These are phyloP conservation scores for Galerucella pusilla DNA, from an alignment of 2,888 invertebrate species.

Conservation along the genomic window DNA sequence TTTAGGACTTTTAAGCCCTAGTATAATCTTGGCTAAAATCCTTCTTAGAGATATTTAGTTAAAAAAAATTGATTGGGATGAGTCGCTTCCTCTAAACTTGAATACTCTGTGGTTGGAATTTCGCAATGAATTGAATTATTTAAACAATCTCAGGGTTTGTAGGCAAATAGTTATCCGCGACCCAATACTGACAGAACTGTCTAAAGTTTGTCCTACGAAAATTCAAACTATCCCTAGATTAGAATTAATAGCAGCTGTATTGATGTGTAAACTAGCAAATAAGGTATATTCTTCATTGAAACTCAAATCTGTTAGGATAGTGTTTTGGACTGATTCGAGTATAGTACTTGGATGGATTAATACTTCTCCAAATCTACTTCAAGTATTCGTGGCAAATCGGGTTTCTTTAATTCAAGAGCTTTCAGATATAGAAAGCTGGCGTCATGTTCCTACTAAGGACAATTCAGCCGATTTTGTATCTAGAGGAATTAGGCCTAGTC, in stretches of 20 bases:
- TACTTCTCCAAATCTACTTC: slow-evolving; percentile 21
- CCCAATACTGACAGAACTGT: background rate
- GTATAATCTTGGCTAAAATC: too few relatives aligned
- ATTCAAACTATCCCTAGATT: slow-evolving; percentile 8
- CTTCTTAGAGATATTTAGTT: too few relatives aligned
- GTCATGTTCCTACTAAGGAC: slow-evolving; percentile 30
- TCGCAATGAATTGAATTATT: too few relatives aligned
- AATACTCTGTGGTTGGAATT: too few relatives aligned
- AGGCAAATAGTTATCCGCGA: too few relatives aligned
- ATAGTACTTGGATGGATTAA: slow-evolving; percentile 19
- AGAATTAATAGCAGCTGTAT: background rate
- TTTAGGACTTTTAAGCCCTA: too few relatives aligned
- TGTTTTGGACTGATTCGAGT: slow-evolving; percentile 6
- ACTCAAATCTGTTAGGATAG: too few relatives aligned
- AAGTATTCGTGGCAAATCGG: slow-evolving; percentile 40
- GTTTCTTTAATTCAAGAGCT: slow-evolving; percentile 32
- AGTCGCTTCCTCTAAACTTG: too few relatives aligned
- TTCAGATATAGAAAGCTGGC: slow-evolving; percentile 28
- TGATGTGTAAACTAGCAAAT: too few relatives aligned
- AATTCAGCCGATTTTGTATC: slow-evolving; percentile 31
- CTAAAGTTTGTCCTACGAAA: slow-evolving; percentile 4
- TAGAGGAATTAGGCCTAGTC: slow-evolving; percentile 25
- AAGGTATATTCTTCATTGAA: too few relatives aligned
- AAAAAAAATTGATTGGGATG: too few relatives aligned
- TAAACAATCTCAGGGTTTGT: too few relatives aligned